phyloP scores from a whole-genome alignment of 2,113 vertebrate species.

The Labeo rohita region DNA sequence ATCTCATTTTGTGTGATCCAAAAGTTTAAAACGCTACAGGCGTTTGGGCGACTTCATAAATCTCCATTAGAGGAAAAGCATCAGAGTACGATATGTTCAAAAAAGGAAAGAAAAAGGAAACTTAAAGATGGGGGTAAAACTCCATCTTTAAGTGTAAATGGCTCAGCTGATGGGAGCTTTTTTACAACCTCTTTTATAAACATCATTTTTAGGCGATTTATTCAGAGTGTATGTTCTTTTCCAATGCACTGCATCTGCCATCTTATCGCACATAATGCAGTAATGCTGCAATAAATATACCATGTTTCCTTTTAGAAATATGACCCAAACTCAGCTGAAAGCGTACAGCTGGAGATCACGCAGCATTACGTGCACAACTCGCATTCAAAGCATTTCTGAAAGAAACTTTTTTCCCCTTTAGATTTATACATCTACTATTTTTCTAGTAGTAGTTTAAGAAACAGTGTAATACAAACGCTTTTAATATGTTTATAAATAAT shows the following conservation, averaged over 20 bases:
- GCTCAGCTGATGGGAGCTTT: background rate
- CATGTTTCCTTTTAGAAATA: background rate
- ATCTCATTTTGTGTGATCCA: conserved; percentile 64
- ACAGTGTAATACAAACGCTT: too few relatives aligned
- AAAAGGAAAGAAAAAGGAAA: background rate
- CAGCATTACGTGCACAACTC: background rate
- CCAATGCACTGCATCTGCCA: background rate
- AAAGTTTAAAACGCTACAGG: conserved; percentile 68
- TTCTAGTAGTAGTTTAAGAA: too few relatives aligned
- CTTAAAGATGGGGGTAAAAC: background rate
- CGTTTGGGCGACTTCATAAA: conserved; percentile 56
- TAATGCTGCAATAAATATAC: background rate
- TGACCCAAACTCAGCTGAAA: background rate
- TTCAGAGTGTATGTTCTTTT: background rate
- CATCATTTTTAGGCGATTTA: background rate
- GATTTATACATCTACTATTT: background rate
- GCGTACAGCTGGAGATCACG: background rate
- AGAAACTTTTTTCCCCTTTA: background rate
- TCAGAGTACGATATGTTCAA: conserved; percentile 43
- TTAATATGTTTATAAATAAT: too few relatives aligned
- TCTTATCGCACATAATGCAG: background rate
- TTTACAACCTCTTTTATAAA: conserved; percentile 8
- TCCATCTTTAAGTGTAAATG: background rate
- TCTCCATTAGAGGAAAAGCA: conserved; percentile 58
- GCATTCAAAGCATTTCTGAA: conserved; percentile 10